Evolutionary conservation across 2,888 invertebrate species (phyloP), one percentile per base, ranked within the genome.

Genomic region (Biston betularia): DNA sequence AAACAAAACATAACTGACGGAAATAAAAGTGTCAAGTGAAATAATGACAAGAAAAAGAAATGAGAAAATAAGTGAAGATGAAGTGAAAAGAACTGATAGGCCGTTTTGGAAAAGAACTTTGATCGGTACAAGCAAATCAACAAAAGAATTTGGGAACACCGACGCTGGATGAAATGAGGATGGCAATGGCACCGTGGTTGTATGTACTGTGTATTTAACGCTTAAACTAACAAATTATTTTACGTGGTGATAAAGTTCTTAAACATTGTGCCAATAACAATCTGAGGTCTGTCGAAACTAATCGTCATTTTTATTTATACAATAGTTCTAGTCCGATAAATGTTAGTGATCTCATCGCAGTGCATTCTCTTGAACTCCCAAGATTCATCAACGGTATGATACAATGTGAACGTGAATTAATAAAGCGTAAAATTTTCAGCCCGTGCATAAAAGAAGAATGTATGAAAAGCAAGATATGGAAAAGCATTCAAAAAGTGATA

Each of bases 51-150:
- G 82, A 86, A 78, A 85, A 85, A 87, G 81, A 88, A 87, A 88
- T 82, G 81, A 89, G 81, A 87, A 53, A 63, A 33, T 76, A 84
- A 84, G 86, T 85, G 77, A 88, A 89, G 86, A 90, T 90, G 89
- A 86, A 81, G 85, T 89, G 87, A 88, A 86, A 84, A 80, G 83
- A 92, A 93, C 89, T 89, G 90, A 93, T 93, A 93, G 94, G 93
- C 92, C 94, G 93, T 94, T 94, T 94, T 94, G 94, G 94, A 93
- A 92, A 92, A 88, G 79, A 93, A 89, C 80, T 86, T 79, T 86
- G 87, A 87, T 84, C 78, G 83, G 80, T 87, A 88, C 84, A 92
- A 90, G 92, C 92, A 90, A 92, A 89, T 83, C 81, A 92, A 93
- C 78, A 79, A 83, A 88, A 88, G 60, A 49, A 75, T 78, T 79